These are phyloP conservation scores for Eumeta japonica DNA, from an alignment of 1,140 invertebrate species.

Conservation along the genomic window DNA sequence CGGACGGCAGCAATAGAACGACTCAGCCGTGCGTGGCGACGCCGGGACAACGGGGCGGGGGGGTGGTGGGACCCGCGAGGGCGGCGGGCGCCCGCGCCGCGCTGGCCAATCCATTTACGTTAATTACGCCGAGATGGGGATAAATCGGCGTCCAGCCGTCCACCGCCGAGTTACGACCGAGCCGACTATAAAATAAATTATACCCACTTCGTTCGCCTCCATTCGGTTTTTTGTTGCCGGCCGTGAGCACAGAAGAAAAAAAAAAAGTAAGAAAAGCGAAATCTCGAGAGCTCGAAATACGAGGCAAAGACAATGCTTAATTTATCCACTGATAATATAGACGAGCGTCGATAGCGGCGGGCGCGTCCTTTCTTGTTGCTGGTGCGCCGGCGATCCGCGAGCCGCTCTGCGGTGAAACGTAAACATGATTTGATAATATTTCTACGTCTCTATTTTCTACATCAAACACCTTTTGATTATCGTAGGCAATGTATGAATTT, in stretches of 20 bases:
- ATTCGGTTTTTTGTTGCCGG: conserved; percentile 53
- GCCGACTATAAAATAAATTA: conserved; percentile 57
- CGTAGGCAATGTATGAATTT: no score
- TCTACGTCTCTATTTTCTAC: no score
- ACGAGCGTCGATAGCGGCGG: conserved; percentile 48
- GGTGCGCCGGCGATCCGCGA: not conserved
- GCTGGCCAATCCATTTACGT: conserved; percentile 53
- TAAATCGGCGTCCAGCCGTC: conserved; percentile 56
- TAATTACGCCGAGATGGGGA: conserved; percentile 54
- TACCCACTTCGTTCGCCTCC: conserved; percentile 54
- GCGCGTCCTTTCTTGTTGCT: conserved; percentile 20
- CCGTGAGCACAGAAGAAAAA: conserved; percentile 28
- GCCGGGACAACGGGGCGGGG: conserved; percentile 1
- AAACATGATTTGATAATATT: conserved; percentile 59
- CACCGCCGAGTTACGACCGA: conserved; percentile 53
- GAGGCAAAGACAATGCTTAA: conserved; percentile 57
- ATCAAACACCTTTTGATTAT: no score
- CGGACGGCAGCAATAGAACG: no score
- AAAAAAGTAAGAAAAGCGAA: conserved; percentile 48
- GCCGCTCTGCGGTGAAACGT: conserved; percentile 25
- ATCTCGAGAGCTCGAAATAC: conserved; percentile 54
- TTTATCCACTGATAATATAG: conserved; percentile 59
- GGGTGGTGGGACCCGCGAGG: conserved; percentile 11
- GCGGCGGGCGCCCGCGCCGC: conserved; percentile 24
- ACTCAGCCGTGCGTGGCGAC: no score